These are phyloP conservation scores for Agrochola litura DNA, from an alignment of 2,888 invertebrate genomes.

Conservation along the genomic window DNA sequence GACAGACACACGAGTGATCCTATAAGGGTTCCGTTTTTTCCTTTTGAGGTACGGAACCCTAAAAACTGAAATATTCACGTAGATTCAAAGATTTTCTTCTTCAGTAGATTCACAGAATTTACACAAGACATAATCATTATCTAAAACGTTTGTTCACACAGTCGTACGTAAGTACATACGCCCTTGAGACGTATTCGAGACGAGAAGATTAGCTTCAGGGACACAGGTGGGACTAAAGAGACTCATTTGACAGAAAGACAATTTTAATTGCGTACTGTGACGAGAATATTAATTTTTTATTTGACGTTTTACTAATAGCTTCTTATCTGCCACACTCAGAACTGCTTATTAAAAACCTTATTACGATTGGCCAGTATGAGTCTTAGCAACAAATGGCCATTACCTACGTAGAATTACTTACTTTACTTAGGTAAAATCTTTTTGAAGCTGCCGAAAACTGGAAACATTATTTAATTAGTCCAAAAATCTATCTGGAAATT, in stretches of 20 bases:
- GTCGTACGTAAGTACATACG: background rate
- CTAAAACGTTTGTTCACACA: background rate
- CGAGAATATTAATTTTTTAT: background rate
- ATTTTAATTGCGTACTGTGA: constrained; percentile 14
- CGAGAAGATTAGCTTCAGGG: constrained; percentile 27
- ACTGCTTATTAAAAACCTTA: background rate
- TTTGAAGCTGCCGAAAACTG: constrained; percentile 14
- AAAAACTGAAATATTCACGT: background rate
- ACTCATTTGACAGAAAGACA: constrained; percentile 12
- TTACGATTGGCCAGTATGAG: background rate
- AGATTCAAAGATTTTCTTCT: background rate
- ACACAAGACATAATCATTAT: background rate
- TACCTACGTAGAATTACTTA: background rate
- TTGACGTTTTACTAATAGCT: no score
- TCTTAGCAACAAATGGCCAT: background rate
- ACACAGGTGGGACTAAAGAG: constrained; percentile 34
- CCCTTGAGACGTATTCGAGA: constrained; percentile 20
- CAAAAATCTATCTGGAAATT: constrained; percentile 22
- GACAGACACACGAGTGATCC: no score
- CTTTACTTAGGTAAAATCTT: background rate
- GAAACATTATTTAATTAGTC: constrained; percentile 31
- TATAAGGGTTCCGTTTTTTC: no score
- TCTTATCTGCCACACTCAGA: background rate
- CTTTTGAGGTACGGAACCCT: no score
- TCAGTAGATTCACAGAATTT: background rate